Conservation (phyloP, 2,888 invertebrate species). For the Morinoia aosen region DNA sequence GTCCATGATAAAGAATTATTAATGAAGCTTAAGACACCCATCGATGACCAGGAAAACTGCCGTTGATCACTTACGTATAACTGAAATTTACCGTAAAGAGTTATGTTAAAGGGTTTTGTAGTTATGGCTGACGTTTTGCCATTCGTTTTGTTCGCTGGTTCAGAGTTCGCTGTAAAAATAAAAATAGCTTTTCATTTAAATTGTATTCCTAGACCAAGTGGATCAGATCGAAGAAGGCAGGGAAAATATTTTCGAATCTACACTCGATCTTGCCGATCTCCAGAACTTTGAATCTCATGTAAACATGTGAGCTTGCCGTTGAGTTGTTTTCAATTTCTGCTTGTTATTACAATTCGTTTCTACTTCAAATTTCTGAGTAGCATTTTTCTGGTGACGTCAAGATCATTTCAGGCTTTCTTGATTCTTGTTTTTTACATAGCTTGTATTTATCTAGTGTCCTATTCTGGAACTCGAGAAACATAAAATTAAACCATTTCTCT, state of each 20-base stretch:
- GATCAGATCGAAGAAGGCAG: not conserved
- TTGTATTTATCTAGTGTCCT: too few relatives aligned
- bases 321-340: not conserved
- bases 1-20: slow-evolving; percentile 12
- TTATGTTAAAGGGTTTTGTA: not conserved
- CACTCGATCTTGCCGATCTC: not conserved
- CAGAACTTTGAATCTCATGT: not conserved
- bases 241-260: not conserved
- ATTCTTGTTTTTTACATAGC: too few relatives aligned
- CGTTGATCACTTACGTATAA: not conserved
- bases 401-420: too few relatives aligned
- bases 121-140: not conserved
- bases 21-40: not conserved
- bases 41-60: not conserved
- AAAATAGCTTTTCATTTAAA: not conserved
- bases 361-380: not conserved
- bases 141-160: not conserved
- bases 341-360: not conserved
- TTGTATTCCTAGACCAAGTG: not conserved
- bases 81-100: not conserved
- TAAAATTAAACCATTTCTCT: too few relatives aligned
- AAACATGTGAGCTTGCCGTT: not conserved
- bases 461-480: too few relatives aligned
- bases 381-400: not conserved
- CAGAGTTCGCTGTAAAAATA: not conserved